Percentiles rank a stretch among this genome's conserved stretches.
These are phyloP conservation scores for Drosophila parthenogenetica DNA, from an alignment of 2,888 invertebrate species.

Conservation along the genomic window DNA sequence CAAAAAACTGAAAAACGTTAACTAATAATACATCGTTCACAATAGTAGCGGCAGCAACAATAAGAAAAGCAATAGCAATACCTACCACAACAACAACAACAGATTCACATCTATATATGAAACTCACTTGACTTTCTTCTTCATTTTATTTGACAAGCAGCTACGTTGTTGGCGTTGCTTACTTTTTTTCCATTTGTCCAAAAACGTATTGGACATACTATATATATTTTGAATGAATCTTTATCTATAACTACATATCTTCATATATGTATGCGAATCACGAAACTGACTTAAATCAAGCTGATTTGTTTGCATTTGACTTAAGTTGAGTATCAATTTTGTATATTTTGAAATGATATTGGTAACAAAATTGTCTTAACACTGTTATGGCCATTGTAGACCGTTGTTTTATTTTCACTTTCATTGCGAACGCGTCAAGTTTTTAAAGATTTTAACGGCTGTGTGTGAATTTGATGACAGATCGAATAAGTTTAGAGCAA, in stretches of 20 bases:
- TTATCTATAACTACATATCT: constrained; percentile 28
- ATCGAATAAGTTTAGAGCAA: constrained; percentile 21
- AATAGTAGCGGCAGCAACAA: constrained; percentile 37
- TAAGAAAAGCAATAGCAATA: constrained; percentile 37
- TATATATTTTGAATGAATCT: constrained; percentile 21
- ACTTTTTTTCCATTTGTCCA: constrained; percentile 51
- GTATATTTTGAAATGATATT: constrained; percentile 43
- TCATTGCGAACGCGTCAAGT: constrained; percentile 68
- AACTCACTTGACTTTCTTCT: constrained; percentile 72
- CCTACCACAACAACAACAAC: constrained; percentile 36
- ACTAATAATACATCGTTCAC: constrained; percentile 65
- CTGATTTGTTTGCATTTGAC: constrained; percentile 40
- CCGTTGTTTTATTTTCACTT: constrained; percentile 63
- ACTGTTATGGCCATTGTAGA: constrained; percentile 16
- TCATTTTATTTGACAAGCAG: constrained; percentile 63
- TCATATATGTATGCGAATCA: constrained; percentile 35
- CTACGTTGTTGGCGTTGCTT: constrained; percentile 25
- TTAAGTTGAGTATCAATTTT: constrained; percentile 42
- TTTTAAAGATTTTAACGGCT: constrained; percentile 60
- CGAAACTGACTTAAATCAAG: constrained; percentile 35
- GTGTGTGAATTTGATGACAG: constrained; percentile 66
- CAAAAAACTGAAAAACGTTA: constrained; percentile 54
- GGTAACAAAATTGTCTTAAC: constrained; percentile 25
- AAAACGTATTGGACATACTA: constrained; percentile 39
- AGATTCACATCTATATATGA: constrained; percentile 30